Evolutionary conservation across 2,797 vertebrate genomes (phyloP), one percentile per base, ranked within the genome.

Genomic region (Chloroceryle amazona): DNA sequence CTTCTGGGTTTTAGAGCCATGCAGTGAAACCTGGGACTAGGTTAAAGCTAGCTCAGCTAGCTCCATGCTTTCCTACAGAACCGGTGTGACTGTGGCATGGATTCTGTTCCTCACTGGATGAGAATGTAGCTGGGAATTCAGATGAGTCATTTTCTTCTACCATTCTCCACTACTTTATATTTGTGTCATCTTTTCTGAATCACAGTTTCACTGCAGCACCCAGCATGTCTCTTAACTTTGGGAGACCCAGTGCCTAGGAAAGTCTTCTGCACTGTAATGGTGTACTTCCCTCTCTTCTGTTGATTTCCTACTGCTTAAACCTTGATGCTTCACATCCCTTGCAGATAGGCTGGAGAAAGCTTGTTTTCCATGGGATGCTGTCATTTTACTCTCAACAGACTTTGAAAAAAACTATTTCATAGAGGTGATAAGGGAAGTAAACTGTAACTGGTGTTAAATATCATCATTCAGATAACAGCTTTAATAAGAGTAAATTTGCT

Each of bases 401-500:
- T 61, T 71, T 67, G 66, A 58, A 81, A 85, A 85, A 47, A 82
- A 39, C 4, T 29, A 8, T 41, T 79, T 88, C 67, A 41, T 14
- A 44, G 74, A 39, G 35, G 62, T 90, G 76, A 63, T 84, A 89
- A 82, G n/a, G 25, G 42, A 63, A 81, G 39, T 74, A 71, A 73
- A 29, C 29, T 60, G 29, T 62, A 89, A 58, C 68, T 75, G 39
- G 23, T 72, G 55, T 88, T 95, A 93, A 90, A 79, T 91, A 72
- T 44, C 57, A 22, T 91, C 6, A 44, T 90, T 78, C 41, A 72
- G 62, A 84, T 81, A 91, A 72, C 71, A 80, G 29, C n/a, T 55
- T 41, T 93, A 83, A 31, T 62, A 75, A 78, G 47, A 86, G 35
- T 74, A 49, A 89, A 74, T 89, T 89, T 92, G n/a, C 41, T 78